Conservation (phyloP, 1,140 invertebrate genomes). For the Orchesella cincta region DNA sequence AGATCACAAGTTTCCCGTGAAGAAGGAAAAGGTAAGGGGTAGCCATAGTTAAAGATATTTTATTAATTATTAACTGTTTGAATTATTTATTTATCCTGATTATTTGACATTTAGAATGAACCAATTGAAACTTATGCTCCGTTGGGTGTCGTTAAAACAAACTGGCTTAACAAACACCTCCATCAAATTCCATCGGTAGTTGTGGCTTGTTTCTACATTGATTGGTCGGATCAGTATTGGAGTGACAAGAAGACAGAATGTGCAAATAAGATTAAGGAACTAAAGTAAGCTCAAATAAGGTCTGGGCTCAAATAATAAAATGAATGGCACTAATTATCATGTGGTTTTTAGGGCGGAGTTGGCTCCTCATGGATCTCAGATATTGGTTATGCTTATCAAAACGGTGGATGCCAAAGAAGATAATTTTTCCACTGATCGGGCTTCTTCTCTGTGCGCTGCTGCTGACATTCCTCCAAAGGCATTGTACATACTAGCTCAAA, state of each 20-base stretch:
- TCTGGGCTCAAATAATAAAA: neutral
- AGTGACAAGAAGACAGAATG: conserved; percentile 92
- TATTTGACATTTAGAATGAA: conserved; percentile 66
- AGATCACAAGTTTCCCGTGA: conserved; percentile 82
- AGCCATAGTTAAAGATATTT: neutral
- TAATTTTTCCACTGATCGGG: conserved; percentile 80
- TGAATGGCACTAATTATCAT: neutral
- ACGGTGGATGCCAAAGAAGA: conserved; percentile 74
- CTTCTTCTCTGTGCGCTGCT: conserved; percentile 80
- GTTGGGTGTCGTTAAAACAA: conserved; percentile 91
- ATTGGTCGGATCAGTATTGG: conserved; percentile 94
- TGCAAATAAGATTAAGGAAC: conserved; percentile 81
- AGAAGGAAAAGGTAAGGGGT: conserved; percentile 75
- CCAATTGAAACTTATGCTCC: conserved; percentile 95
- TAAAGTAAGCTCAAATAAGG: conserved; percentile 63
- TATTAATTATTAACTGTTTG: neutral
- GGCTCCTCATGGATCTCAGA: conserved; percentile 78
- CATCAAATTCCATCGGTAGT: conserved; percentile 86
- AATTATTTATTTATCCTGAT: conserved; percentile 39
- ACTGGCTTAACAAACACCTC: conserved; percentile 95
- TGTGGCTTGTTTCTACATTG: conserved; percentile 92
- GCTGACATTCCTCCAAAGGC: conserved; percentile 90
- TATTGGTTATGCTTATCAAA: conserved; percentile 87
- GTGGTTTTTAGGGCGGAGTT: conserved; percentile 62
- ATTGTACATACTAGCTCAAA: conserved; percentile 79